A percentile compares a stretch with the other conserved stretches of the same genome.
These are phyloP conservation scores for Paraescarpia echinospica DNA, from an alignment of 1,140 invertebrate genomes.

Conservation along the genomic window DNA sequence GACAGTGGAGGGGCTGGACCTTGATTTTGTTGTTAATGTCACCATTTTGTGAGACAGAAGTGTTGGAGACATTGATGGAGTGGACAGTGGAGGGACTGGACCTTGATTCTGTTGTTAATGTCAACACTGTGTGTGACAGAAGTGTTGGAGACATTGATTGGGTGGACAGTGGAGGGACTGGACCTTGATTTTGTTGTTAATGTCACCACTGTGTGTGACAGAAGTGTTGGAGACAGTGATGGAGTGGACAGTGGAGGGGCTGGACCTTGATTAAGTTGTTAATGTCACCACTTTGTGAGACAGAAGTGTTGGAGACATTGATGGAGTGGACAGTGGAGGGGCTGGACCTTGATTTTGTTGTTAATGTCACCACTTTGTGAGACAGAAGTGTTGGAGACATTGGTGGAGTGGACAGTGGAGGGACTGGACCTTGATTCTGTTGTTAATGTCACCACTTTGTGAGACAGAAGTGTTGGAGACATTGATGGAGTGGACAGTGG, in stretches of 20 bases:
- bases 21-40: not conserved
- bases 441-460: conserved; percentile 51
- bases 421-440: conserved; percentile 82
- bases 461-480: conserved; percentile 60
- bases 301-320: not conserved
- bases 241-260: not conserved
- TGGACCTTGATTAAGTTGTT: not conserved
- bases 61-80: conserved; percentile 63
- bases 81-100: conserved; percentile 78
- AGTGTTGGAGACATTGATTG: conserved; percentile 62
- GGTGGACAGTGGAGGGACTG: conserved; percentile 75
- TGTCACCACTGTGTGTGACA: not conserved
- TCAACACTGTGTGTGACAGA: conserved; percentile 37
- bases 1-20: not conserved
- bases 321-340: not conserved
- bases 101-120: conserved; percentile 73
- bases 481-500: conserved; percentile 68
- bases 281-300: not conserved
- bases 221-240: not conserved
- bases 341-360: not conserved
- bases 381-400: conserved; percentile 52
- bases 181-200: conserved; percentile 75
- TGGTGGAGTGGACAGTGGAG: conserved; percentile 70
- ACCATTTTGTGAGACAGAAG: conserved; percentile 11
- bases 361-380: conserved; percentile 14